Evolutionary conservation across 2,113 vertebrate species (phyloP), one percentile per base, ranked within the genome.

Genomic region (Lethenteron reissneri): DNA sequence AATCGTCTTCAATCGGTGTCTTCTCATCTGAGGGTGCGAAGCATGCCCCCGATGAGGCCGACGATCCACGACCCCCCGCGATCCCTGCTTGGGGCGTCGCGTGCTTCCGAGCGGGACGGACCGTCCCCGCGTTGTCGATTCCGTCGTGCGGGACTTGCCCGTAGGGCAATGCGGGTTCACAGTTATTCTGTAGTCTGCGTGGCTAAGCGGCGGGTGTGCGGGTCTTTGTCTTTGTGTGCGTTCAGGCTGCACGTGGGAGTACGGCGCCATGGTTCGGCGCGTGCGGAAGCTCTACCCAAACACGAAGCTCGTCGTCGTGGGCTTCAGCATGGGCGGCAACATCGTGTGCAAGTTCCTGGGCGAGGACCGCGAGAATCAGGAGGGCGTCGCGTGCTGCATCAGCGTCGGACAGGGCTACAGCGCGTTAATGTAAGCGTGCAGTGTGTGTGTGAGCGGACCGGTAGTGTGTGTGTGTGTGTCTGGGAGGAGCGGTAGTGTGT

Each of bases 261-360:
- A 91, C 72, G 81, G 86, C 11, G 83, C 91, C 72, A 99, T 99
- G 94, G 94, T 97, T 9, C 87, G 81, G 75, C 87, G 88, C 83
- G 94, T 99, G 74, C 94, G 85, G 82, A 89, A 86, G 79, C 78
- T 81, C 0, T 90, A 85, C 69, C 86, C 85, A 58, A 83, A 92
- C 75, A 90, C 86, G 25, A 85, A 87, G 77, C 80, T 99, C 72
- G 85, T 92, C 0, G 89, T 96, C 0, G 87, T 97, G 72, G 94
- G 94, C 75, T 99, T 99, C 79, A 99, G 94, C 76, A 83, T 99
- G 70, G 92, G 94, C 1, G 92, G 94, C 15, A 99, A 97, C 81
- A 99, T 99, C 1, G 94, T 96, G 10, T 99, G 94, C 77, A 99
- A 97, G 75, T 99, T 90, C 76, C 76, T 99, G 78, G 94, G 94